Evolutionary conservation across 2,113 vertebrate genomes (phyloP).

Genomic region (Melospiza melodia): DNA sequence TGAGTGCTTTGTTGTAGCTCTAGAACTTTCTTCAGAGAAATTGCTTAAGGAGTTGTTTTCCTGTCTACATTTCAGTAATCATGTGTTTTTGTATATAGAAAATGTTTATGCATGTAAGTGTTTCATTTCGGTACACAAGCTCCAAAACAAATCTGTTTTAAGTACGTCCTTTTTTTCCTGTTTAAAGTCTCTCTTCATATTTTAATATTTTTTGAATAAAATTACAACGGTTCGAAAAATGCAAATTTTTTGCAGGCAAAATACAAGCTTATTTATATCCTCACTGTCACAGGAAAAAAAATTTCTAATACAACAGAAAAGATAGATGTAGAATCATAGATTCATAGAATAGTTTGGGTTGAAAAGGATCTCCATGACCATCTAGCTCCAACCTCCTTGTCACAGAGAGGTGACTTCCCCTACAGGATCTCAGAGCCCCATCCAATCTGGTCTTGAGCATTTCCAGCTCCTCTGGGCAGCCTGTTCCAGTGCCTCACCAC

Average conservation of each 20-base stretch:
- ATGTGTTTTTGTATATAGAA: neutral
- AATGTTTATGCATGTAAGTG: neutral
- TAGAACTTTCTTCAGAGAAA: neutral
- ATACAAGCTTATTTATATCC: neutral
- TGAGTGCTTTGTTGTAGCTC: neutral
- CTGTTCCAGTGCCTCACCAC: neutral
- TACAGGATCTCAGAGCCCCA: neutral
- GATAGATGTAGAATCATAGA: neutral
- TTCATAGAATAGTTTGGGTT: neutral
- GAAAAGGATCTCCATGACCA: neutral
- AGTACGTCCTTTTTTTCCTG: neutral
- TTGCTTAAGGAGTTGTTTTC: neutral
- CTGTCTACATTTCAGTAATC: neutral
- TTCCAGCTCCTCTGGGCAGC: neutral
- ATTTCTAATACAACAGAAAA: neutral
- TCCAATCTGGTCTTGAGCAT: neutral
- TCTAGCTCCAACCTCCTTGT: neutral
- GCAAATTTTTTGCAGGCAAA: neutral
- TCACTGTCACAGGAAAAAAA: neutral
- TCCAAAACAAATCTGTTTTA: neutral
- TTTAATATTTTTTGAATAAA: neutral
- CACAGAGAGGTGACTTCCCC: neutral
- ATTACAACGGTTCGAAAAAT: neutral
- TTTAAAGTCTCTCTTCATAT: neutral
- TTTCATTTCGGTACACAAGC: fast-evolving